phyloP scores from a whole-genome alignment of 2,797 vertebrate genomes.

The Eremophila alpestris region DNA sequence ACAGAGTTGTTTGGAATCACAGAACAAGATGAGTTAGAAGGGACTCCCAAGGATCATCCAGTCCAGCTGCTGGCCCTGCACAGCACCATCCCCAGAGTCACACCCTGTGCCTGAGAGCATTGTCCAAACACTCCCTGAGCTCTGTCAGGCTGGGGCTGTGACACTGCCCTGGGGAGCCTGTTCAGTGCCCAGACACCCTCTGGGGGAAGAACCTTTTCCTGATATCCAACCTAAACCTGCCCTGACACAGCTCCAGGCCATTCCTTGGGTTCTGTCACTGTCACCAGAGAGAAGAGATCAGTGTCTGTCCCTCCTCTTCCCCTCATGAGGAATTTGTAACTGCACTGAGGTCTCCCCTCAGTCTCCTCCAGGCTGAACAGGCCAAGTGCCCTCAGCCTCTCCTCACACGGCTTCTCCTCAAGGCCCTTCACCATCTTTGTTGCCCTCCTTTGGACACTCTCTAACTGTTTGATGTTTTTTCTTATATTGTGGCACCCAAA shows the following conservation, averaged over 20 bases:
- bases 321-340: background rate
- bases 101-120: background rate
- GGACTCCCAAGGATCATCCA: background rate
- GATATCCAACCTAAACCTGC: background rate
- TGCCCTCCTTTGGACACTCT: background rate
- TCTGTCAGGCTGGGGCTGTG: background rate
- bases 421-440: too few relatives aligned
- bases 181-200: background rate
- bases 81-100: background rate
- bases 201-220: background rate
- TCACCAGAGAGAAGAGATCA: background rate
- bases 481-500: background rate
- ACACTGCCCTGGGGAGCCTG: background rate
- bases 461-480: background rate
- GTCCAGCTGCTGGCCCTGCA: background rate
- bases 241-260: background rate
- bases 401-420: background rate
- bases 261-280: background rate
- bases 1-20: background rate
- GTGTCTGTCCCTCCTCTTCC: background rate
- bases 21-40: accelerated
- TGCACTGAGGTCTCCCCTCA: background rate
- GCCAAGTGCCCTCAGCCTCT: background rate
- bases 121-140: background rate
- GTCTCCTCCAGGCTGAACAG: background rate